Conservation (phyloP, 2,113 vertebrate genomes). For the Brachyhypopomus gauderio region DNA sequence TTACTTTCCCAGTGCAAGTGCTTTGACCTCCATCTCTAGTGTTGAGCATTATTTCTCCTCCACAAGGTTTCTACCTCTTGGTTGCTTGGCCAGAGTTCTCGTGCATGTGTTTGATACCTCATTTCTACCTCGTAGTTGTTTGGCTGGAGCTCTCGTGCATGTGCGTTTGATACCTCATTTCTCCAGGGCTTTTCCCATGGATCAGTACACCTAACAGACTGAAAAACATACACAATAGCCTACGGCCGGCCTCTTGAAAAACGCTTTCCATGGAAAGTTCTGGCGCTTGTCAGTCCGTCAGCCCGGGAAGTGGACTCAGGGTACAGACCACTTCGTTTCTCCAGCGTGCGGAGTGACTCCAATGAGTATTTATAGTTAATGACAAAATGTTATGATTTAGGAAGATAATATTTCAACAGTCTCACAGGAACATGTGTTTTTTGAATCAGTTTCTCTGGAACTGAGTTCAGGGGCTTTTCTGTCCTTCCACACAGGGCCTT, state of each 20-base stretch:
- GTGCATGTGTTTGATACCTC: constrained; percentile 33
- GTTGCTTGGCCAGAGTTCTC: constrained; percentile 29
- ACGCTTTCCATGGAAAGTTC: constrained; percentile 76
- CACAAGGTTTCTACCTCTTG: constrained; percentile 14
- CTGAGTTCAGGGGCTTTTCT: constrained; percentile 67
- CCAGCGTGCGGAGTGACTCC: constrained; percentile 67
- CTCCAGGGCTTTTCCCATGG: constrained; percentile 68
- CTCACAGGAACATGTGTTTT: constrained; percentile 74
- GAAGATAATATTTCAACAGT: constrained; percentile 77
- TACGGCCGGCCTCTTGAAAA: constrained; percentile 56
- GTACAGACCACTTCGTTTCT: constrained; percentile 67
- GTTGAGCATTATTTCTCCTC: constrained; percentile 13
- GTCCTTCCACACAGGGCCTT: constrained; percentile 60
- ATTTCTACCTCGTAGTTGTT: constrained; percentile 25
- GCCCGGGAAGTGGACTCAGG: constrained; percentile 60
- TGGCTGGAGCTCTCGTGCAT: constrained; percentile 12
- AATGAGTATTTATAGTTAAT: constrained; percentile 76
- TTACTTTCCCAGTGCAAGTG: constrained; percentile 9
- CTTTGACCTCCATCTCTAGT: constrained; percentile 2
- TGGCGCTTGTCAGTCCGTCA: constrained; percentile 71
- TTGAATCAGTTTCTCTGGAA: constrained; percentile 68
- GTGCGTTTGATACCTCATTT: constrained; percentile 45
- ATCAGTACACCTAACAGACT: constrained; percentile 63
- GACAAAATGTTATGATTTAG: constrained; percentile 75
- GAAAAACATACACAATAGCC: constrained; percentile 66